phyloP scores from a whole-genome alignment of 2,888 invertebrate species.

The Caenorhabditis auriculariae region DNA sequence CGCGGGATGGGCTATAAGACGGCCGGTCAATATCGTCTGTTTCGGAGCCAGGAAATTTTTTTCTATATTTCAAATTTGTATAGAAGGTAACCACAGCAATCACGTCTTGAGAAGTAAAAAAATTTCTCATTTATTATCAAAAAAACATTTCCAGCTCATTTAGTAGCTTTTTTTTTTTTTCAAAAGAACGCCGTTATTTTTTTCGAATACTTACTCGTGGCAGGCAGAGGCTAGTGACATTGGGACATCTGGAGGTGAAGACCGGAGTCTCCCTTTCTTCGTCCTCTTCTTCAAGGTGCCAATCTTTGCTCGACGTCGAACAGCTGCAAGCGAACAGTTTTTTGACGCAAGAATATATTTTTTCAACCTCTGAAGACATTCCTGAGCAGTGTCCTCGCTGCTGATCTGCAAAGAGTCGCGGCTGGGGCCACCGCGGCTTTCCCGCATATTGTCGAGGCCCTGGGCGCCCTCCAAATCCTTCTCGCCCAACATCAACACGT shows the following conservation, averaged over 20 bases:
- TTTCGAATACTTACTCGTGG: constrained; percentile 14
- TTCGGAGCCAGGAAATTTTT: no score
- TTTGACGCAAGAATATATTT: background rate
- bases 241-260: constrained; percentile 39
- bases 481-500: constrained; percentile 42
- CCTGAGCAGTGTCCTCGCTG: background rate
- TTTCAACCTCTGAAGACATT: background rate
- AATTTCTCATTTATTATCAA: no score
- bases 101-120: background rate
- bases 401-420: background rate
- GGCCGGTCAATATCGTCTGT: no score
- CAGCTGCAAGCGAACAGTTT: constrained; percentile 8
- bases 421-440: constrained; percentile 6
- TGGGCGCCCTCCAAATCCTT: constrained; percentile 34
- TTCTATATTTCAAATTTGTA: no score
- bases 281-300: constrained; percentile 14
- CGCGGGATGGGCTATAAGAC: no score
- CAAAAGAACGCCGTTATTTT: no score
- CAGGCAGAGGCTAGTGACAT: constrained; percentile 23
- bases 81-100: background rate
- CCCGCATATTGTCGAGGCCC: constrained; percentile 18
- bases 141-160: no score
- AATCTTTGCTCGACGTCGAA: constrained; percentile 3
- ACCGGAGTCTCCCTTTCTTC: constrained; percentile 17
- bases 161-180: no score